phyloP scores from a whole-genome alignment of 2,888 invertebrate species.

The Apamea anceps region DNA sequence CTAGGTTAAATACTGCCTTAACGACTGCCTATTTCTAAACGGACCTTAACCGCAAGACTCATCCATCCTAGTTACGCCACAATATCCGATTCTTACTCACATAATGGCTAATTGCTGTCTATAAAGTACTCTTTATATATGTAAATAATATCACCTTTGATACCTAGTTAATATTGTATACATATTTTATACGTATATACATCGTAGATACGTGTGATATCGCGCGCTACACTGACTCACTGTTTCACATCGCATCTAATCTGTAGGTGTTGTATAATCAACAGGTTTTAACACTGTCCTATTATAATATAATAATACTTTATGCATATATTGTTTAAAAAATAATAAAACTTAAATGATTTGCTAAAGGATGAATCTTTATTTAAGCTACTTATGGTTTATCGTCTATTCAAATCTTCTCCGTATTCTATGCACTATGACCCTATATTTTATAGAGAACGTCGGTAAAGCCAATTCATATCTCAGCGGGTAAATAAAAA shows the following conservation, averaged over 20 bases:
- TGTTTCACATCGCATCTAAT: constrained; percentile 27
- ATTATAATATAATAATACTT: constrained; percentile 22
- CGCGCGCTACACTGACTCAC: constrained; percentile 48
- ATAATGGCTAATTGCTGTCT: constrained; percentile 13
- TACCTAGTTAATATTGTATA: constrained; percentile 11
- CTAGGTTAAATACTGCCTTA: too few relatives aligned
- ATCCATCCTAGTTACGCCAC: constrained; percentile 16
- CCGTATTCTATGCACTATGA: too few relatives aligned
- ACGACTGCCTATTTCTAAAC: background rate
- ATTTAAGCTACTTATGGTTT: background rate
- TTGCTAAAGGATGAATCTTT: background rate
- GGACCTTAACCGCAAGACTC: background rate
- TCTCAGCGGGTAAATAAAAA: background rate
- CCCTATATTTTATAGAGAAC: background rate
- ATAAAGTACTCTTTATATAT: constrained; percentile 11
- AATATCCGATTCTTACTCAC: constrained; percentile 31
- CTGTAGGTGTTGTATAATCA: constrained; percentile 41
- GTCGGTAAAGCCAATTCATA: background rate
- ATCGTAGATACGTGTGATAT: constrained; percentile 20
- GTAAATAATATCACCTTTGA: constrained; percentile 25
- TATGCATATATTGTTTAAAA: background rate
- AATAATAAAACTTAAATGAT: background rate
- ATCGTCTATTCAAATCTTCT: too few relatives aligned
- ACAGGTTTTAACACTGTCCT: constrained; percentile 24
- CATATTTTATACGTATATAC: background rate